Base-by-base conservation (phyloP, 2,113 vertebrate genomes). In the Promerops cafer region DNA sequence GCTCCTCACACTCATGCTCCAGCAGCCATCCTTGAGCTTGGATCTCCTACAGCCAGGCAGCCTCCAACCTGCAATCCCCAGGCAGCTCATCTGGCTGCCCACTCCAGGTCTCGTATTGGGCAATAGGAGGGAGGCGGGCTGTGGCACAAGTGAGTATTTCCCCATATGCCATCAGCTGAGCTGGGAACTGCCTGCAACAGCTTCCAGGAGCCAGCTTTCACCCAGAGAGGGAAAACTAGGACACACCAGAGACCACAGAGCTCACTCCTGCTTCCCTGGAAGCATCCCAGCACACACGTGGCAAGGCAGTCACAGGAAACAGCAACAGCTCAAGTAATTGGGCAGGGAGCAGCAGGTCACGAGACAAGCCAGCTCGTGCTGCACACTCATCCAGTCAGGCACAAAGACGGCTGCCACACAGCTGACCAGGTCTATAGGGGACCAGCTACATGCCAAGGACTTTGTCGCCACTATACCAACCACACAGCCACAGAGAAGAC, bases 261-360 rank as follows among this genome's bases (percentile, higher is more conserved):
- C 47, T 80, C 44, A 59, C 16, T 37, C n/a, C 50, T 50, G n/a
- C 59, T 85, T 53, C 74, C 39, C 56, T 54, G 50, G 31, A 71
- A 71, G 44, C 68, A 82, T 50, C 56, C 24, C 17, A 2, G n/a
- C 35, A 74, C 13, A 65, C 44, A 53, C 1, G 6, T 7, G 2
- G 64, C 5, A 2, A 57, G 26, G 16, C 16, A 89, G 30, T 42
- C 49, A 92, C 6, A 15, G 72, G 80, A 92, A 93, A 53, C 70
- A 80, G 68, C 69, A 72, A 44, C 35, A 87, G 54, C 76, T 81
- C 61, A 26, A 83, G 81, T 77, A 80, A 78, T 45, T 35, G 40
- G 49, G 44, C 82, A 74, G 59, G 37, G 54, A 10, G 2, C 35
- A n/a, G 40, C 72, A 52, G 60, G 85, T 97, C 96, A 97, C 94